Evolutionary conservation across 2,888 invertebrate species (phyloP).

Genomic region (Andrena flavipes): DNA sequence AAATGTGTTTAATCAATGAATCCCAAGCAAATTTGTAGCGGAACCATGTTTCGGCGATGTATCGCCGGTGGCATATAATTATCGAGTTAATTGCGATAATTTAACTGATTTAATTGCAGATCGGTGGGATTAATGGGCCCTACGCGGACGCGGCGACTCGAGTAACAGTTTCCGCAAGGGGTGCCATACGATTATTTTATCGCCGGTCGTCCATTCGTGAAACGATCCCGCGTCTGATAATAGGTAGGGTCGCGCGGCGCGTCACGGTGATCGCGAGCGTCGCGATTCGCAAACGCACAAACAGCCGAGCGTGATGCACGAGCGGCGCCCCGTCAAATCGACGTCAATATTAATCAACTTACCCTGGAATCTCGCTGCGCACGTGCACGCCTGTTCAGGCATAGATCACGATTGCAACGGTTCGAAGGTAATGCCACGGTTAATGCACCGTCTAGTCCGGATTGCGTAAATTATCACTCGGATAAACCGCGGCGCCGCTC

Average conservation of each 20-base stretch:
- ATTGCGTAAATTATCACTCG: constrained; percentile 48
- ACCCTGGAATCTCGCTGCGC: constrained; percentile 42
- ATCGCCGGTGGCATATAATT: constrained; percentile 42
- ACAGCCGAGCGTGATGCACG: constrained; percentile 13
- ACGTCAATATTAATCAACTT: constrained; percentile 62
- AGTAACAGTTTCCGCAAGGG: constrained; percentile 35
- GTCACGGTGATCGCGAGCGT: constrained; percentile 15
- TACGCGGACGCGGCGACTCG: constrained; percentile 2
- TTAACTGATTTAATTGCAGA: constrained; percentile 52
- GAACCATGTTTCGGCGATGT: constrained; percentile 25
- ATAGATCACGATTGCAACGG: constrained; percentile 56
- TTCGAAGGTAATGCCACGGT: constrained; percentile 54
- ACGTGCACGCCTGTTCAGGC: constrained; percentile 35
- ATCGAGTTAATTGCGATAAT: constrained; percentile 51
- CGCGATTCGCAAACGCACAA: constrained; percentile 34
- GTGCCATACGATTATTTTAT: constrained; percentile 33
- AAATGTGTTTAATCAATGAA: constrained; percentile 28
- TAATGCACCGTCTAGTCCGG: constrained; percentile 44
- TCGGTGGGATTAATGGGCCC: constrained; percentile 34
- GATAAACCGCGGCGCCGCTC: constrained; percentile 21
- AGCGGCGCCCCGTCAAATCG: constrained; percentile 31
- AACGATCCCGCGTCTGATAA: constrained; percentile 40
- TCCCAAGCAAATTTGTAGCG: constrained; percentile 40
- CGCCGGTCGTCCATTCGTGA: neutral
- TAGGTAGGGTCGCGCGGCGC: constrained; percentile 14